Evolutionary conservation across 2,888 invertebrate genomes (phyloP).

Genomic region (Hypolimnas misippus): DNA sequence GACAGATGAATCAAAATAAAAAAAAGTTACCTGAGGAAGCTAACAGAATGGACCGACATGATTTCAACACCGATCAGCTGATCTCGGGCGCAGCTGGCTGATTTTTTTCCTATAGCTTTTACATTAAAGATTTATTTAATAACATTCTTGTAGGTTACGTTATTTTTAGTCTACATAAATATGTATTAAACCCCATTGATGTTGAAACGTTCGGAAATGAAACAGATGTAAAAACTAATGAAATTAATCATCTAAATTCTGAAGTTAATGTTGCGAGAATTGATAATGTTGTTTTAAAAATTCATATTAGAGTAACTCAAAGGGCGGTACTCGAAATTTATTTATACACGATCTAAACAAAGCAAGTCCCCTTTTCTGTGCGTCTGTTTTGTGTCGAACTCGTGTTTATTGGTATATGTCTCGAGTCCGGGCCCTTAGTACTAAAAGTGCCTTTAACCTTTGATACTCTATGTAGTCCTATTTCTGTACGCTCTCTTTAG

Average conservation of each 20-base stretch:
- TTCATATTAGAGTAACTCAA: conserved; percentile 50
- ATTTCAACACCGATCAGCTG: conserved; percentile 62
- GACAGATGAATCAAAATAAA: conserved; percentile 55
- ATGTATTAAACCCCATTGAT: not conserved
- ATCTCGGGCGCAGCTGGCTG: conserved; percentile 46
- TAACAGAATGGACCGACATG: conserved; percentile 37
- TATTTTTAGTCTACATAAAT: not conserved
- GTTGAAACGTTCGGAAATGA: not conserved
- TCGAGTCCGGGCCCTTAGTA: conserved; percentile 58
- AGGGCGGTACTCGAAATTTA: conserved; percentile 65
- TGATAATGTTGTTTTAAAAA: conserved; percentile 32
- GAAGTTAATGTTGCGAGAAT: not conserved
- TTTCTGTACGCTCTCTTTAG: conserved; percentile 43
- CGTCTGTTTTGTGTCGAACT: conserved; percentile 76
- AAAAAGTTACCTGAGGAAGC: conserved; percentile 61
- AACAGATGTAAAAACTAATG: conserved; percentile 1
- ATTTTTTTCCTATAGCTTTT: conserved; percentile 9
- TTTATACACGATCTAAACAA: conserved; percentile 72
- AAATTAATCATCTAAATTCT: not conserved
- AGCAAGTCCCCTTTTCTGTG: conserved; percentile 59
- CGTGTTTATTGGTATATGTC: conserved; percentile 74
- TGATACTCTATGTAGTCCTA: conserved; percentile 59
- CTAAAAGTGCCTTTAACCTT: conserved; percentile 50
- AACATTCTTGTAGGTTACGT: not conserved
- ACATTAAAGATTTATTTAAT: conserved; percentile 5